Evolutionary conservation across 2,888 invertebrate species (phyloP), one percentile per base, ranked within the genome.

Genomic region (Pemphredon lugubris): DNA sequence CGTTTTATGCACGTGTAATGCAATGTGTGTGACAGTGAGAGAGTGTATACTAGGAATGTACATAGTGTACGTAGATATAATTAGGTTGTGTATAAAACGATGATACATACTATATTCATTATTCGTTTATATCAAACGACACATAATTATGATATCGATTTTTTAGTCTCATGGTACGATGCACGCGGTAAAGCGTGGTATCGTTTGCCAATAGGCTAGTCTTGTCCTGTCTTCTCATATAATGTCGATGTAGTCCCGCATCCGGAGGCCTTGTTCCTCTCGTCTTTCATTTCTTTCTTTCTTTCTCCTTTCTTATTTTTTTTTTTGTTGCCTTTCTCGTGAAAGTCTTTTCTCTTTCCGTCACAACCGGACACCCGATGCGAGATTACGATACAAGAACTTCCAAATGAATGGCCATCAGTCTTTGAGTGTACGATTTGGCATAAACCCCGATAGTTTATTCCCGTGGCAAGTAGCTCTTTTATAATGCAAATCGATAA

Each of bases 71-170:
- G 84, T 87, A 88, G 83, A 87, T 87, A 86, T 86, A 86, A 83
- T 87, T 85, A 86, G 82, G 82, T 88, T 88, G 86, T 88, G 88
- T 89, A 89, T 89, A 89, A 89, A 89, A 89, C 88, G 87, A 88
- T 88, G 86, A 89, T 89, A 89, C 88, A 87, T 87, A 86, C 86
- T 88, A 86, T 83, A 81, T 75, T 85, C 81, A 74, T 86, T 84
- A 87, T 75, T 87, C 85, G 80, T 87, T 87, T 86, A 88, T 89
- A 89, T 87, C 84, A 89, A 89, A 89, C 88, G 87, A 88, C 88
- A 89, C 86, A 88, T 86, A 88, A 86, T 89, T 87, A 89, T 88
- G 89, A 89, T 89, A 89, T 89, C 86, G 84, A 87, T 86, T 84
- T 79, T 73, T 86, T 88, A 89, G 89, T 89, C 89, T 89, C 88